Base-by-base conservation (phyloP, 2,797 vertebrate species). In the Sebastes diploproa region DNA sequence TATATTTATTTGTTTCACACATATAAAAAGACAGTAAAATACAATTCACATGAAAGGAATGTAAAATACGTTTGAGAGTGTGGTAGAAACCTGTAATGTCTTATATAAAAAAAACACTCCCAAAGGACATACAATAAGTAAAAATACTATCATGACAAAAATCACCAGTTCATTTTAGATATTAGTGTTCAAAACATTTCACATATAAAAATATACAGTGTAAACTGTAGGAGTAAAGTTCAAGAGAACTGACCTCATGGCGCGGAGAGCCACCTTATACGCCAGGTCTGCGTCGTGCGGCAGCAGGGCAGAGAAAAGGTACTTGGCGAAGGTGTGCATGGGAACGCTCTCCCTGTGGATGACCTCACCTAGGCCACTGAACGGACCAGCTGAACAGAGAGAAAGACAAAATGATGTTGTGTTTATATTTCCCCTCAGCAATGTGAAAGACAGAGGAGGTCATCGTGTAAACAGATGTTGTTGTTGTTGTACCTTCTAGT, bases 321-420 rank as follows among this genome's bases (percentile, higher is more conserved):
- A 99, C 95, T 99, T 99, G 88, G 98, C 97, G 86, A 99, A 99
- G 60, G 98, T 99, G 94, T 99, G 98, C 98, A 99, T 99, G 85
- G 98, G 98, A 50, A 99, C 97, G 0, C 98, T 99, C 90, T 99
- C 98, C 75, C 97, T 96, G 91, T 99, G 98, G 94, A 99, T 97
- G 91, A 99, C 96, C 93, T 99, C 98, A 23, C 98, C 98, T 5
- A 99, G 90, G 46, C 98, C 98, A 1, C 98, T 99, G 95, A 99
- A 99, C 1, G 98, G 98, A 79, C 98, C 98, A 72, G 97, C 98
- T 99, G 89, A 18, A 89, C 11, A 4, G 3, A 56, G 14, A 86
- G 22, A 30, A 12, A 73, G 5, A 58, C 2, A 74, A 7, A 32
- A n/a, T 1, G 2, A 34, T 22, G 29, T 27, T 36, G 1, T 0